Base-by-base conservation (phyloP, 2,888 invertebrate genomes). In the Gymnocheta viridis region DNA sequence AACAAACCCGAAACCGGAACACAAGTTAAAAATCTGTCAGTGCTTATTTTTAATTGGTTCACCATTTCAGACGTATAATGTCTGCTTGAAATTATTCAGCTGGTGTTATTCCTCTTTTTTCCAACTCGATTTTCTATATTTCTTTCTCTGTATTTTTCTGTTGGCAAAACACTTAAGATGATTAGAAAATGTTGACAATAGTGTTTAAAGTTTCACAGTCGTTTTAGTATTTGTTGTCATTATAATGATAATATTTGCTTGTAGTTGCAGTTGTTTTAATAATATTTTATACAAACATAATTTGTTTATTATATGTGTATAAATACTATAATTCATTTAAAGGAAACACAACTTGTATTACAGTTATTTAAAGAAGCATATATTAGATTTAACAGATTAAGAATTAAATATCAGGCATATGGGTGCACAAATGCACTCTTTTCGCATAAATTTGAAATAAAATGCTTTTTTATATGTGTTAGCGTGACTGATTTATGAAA, bases 81-180 rank as follows among this genome's bases (percentile, higher is more conserved):
- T n/a, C n/a, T n/a, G n/a, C 32, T 32, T 32, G 32, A 32, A 32
- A 24, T 51, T n/a, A n/a, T n/a, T n/a, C n/a, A n/a, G n/a, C n/a
- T n/a, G n/a, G n/a, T n/a, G n/a, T n/a, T n/a, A n/a, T n/a, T n/a
- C n/a, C n/a, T n/a, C 3, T 19, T 24, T n/a, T 58, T 6, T 32
- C 6, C 24, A n/a, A 54, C 7, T 17, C 17, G n/a, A 1, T 17
- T 4, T 24, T 51, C 6, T 0, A 14, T 0, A n/a, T 4, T 14
- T 58, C 19, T 47, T 17, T 19, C 22, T 44, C 10, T 51, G n/a
- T 19, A 6, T 51, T 32, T n/a, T n/a, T 51, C 44, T 89, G 88
- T 89, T 89, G 89, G 87, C 88, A 87, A 88, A 88, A 88, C 89
- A 89, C 90, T 89, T 88, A 86, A 87, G 86, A 82, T 88, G 88